A percentile compares a stretch with the other conserved stretches of the same genome.
phyloP scores from a whole-genome alignment of 2,113 vertebrate genomes.

The Myxocyprinus asiaticus region DNA sequence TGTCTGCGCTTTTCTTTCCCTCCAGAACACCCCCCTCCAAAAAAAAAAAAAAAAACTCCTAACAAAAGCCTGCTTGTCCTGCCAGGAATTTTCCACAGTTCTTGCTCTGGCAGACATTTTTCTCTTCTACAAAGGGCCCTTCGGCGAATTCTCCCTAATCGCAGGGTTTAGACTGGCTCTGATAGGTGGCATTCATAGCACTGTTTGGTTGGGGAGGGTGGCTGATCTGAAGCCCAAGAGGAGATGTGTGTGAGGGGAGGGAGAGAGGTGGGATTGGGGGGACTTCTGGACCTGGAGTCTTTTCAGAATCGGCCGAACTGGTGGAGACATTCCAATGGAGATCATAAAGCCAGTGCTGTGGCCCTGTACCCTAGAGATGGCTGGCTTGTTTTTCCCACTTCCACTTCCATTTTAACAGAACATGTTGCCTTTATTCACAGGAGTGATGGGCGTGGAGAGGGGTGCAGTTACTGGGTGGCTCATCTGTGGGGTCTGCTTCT shows the following conservation, averaged over 20 bases:
- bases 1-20: slow-evolving; percentile 89
- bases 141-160: slow-evolving; percentile 95
- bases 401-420: slow-evolving; percentile 63
- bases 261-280: slow-evolving; percentile 51
- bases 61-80: slow-evolving; percentile 95
- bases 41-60: slow-evolving; percentile 54
- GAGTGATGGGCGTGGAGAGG: slow-evolving; percentile 34
- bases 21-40: slow-evolving; percentile 75
- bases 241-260: slow-evolving; percentile 74
- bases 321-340: slow-evolving; percentile 75
- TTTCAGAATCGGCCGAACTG: slow-evolving; percentile 84
- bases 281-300: slow-evolving; percentile 76
- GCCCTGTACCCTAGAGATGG: slow-evolving; percentile 51
- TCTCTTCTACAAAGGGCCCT: slow-evolving; percentile 91
- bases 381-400: slow-evolving; percentile 50
- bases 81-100: slow-evolving; percentile 97
- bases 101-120: slow-evolving; percentile 94
- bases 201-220: slow-evolving; percentile 77
- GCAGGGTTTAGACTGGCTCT: slow-evolving; percentile 69
- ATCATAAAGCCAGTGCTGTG: slow-evolving; percentile 79
- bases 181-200: slow-evolving; percentile 93
- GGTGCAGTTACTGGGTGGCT: slow-evolving; percentile 52
- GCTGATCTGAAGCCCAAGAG: slow-evolving; percentile 45
- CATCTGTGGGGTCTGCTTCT: slow-evolving; percentile 57
- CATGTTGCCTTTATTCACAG: slow-evolving; percentile 65